Percentiles rank a stretch among this genome's conserved stretches.
phyloP scores from a whole-genome alignment of 2,797 vertebrate species.

The Podarcis siculus region DNA sequence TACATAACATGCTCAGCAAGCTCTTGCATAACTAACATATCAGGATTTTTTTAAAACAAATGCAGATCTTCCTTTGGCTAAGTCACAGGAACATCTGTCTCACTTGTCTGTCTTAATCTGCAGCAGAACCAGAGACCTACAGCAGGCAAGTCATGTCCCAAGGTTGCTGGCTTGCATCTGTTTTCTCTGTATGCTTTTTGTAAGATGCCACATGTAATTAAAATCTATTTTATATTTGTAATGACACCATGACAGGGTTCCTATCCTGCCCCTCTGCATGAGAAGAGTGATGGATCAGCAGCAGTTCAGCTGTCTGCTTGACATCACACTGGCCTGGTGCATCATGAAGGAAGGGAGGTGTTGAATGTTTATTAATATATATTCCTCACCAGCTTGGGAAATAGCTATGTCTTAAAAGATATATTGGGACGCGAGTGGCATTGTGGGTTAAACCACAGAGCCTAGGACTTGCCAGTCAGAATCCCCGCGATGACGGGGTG shows the following conservation, averaged over 20 bases:
- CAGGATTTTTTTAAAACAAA: background rate
- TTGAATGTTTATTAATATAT: background rate
- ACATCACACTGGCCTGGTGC: conserved; percentile 15
- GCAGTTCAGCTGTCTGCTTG: conserved; percentile 8
- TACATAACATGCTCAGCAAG: background rate
- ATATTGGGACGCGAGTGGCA: too few species aligned
- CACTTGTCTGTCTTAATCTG: background rate
- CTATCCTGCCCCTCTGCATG: conserved; percentile 54
- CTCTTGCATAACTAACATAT: background rate
- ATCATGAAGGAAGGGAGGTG: conserved; percentile 16
- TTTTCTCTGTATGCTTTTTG: conserved; percentile 33
- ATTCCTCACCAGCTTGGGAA: too few species aligned
- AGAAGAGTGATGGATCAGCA: conserved; percentile 51
- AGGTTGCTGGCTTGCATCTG: background rate
- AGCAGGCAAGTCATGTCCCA: conserved; percentile 12
- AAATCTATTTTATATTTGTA: conserved; percentile 53
- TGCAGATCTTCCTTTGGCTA: background rate
- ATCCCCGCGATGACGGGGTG: too few species aligned
- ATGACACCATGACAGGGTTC: conserved; percentile 33
- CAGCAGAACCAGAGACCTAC: conserved; percentile 18
- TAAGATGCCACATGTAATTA: conserved; percentile 44
- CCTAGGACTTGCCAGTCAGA: too few species aligned
- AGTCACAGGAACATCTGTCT: background rate
- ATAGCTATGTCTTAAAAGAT: background rate
- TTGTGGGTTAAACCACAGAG: too few species aligned